Conservation (phyloP, 2,797 vertebrate species). For the Nannoperca australis region DNA sequence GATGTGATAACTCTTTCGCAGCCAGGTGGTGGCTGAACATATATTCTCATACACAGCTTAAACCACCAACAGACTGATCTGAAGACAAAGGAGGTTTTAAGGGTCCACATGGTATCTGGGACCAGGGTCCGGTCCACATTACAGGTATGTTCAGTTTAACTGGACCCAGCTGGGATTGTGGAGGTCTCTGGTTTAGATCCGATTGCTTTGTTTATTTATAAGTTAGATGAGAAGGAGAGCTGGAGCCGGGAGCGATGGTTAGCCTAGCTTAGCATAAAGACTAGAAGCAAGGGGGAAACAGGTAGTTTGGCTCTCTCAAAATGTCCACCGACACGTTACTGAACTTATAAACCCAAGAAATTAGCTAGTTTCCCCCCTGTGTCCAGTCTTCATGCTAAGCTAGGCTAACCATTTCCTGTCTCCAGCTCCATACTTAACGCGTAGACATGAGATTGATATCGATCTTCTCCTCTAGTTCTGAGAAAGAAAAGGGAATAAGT, state of each 20-base stretch:
- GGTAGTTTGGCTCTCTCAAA: not conserved
- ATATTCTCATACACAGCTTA: too few relatives aligned
- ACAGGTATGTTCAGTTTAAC: not conserved
- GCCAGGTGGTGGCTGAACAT: too few relatives aligned
- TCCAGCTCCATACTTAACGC: not conserved
- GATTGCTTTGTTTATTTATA: not conserved
- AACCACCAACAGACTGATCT: too few relatives aligned
- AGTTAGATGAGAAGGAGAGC: not conserved
- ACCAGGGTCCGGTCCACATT: not conserved
- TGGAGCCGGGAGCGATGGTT: not conserved
- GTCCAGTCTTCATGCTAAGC: too few relatives aligned
- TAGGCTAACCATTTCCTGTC: not conserved
- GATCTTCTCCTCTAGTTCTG: not conserved
- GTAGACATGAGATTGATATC: not conserved
- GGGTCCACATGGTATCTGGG: not conserved
- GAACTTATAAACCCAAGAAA: not conserved
- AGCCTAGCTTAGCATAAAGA: conserved; percentile 1
- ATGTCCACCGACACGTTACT: not conserved
- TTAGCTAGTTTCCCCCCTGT: too few relatives aligned
- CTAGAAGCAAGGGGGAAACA: too few relatives aligned
- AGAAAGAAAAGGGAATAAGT: not conserved
- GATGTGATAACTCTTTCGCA: not conserved
- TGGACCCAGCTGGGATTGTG: not conserved
- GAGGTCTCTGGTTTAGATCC: not conserved
- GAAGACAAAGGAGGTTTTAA: not conserved